Conservation (phyloP, 2,113 vertebrate genomes). For the Solea senegalensis region DNA sequence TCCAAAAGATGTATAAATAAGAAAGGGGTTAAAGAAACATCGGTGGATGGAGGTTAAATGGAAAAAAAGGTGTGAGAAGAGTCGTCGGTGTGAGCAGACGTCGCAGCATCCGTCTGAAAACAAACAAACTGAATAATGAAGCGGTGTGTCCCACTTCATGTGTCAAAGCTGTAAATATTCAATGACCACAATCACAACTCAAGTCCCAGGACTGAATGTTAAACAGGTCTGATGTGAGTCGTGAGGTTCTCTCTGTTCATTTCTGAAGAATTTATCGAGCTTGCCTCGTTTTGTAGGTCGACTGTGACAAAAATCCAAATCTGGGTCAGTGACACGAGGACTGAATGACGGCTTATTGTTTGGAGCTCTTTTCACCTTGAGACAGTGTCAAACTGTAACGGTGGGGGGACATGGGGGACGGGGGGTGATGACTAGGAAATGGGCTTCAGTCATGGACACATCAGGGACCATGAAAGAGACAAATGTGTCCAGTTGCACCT, state of each 20-base stretch:
- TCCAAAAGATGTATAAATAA: too few species aligned
- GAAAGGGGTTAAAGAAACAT: too few species aligned
- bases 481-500: neutral
- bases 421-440: conserved; percentile 39
- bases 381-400: conserved; percentile 41
- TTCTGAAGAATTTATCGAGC: conserved; percentile 76
- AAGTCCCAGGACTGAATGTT: conserved; percentile 63
- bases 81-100: conserved; percentile 25
- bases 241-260: conserved; percentile 50
- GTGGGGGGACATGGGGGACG: conserved; percentile 6
- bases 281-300: conserved; percentile 81
- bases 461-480: conserved; percentile 4
- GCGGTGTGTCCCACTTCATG: conserved; percentile 56
- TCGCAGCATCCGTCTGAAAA: conserved; percentile 40
- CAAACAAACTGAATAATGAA: conserved; percentile 76
- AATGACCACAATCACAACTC: conserved; percentile 63
- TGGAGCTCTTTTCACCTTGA: conserved; percentile 72
- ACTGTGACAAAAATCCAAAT: conserved; percentile 73
- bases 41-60: neutral
- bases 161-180: conserved; percentile 71
- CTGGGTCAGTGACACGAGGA: conserved; percentile 65
- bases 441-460: conserved; percentile 20
- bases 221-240: conserved; percentile 51
- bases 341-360: conserved; percentile 67
- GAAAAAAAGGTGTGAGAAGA: conserved; percentile 12